Evolutionary conservation across 2,113 vertebrate genomes (phyloP), one percentile per base, ranked within the genome.

Genomic region (Ciconia stormi): DNA sequence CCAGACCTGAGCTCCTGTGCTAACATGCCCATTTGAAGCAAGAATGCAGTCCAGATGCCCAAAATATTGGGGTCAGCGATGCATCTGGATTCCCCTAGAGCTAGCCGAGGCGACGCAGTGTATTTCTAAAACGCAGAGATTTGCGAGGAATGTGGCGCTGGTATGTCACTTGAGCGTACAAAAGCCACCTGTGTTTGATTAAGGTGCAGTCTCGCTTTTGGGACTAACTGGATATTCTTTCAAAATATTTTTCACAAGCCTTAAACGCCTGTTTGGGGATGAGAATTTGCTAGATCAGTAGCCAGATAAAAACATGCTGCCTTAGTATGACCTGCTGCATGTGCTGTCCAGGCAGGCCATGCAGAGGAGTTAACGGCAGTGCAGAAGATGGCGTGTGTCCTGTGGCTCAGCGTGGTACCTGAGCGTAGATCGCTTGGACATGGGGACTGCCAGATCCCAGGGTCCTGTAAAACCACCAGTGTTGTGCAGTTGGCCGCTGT

Each of bases 101-200:
- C 93, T 56, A 70, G 82, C 53, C 2, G 2, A 91, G 94, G 78
- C 66, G 2, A 79, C 3, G 10, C 84, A 26, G 82, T 1, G 2
- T 46, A 9, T 71, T 88, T 91, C 81, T 91, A 56, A 95, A 90
- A 86, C 0, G 2, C 83, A 16, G 79, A 89, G 84, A 79, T 95
- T 94, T 96, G 87, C 4, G 30, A 95, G 93, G 96, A 95, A 95
- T 97, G 95, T 74, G 84, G 72, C 1, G 2, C 78, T 85, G 84
- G 70, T 94, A 77, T 91, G 94, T 93, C 86, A 87, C 86, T 90
- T 30, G 42, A 77, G 92, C 2, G 0, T 50, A 74, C 3, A 4
- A 80, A 87, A 93, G 84, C 89, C 96, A 95, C 95, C 93, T 95
- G 93, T 94, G 93, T 95, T 97, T 95, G 95, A 80, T 96, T 96